Evolutionary conservation across 2,113 vertebrate species (phyloP), one percentile per base, ranked within the genome.

Genomic region (Pimephales promelas): DNA sequence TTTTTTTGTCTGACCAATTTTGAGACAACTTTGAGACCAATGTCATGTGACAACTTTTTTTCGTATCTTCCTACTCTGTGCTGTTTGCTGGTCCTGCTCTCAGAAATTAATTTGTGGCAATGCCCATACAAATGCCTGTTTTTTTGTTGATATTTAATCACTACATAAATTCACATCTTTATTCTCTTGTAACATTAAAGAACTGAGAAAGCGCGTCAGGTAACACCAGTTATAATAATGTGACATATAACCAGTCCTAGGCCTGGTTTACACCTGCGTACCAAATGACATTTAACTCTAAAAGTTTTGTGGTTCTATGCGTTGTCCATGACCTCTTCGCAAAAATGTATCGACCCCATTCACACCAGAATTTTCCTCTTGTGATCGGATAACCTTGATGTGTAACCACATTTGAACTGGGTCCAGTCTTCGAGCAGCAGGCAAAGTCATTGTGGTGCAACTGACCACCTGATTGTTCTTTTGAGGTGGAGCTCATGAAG

Each of bases 381-480:
- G 4, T 34, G 73, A 75, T n/a, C 6, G 16, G 45, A 74, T 74
- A 68, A 71, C 36, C 22, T 7, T 45, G 4, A 8, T 71, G 68
- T 71, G 1, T 26, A 45, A 24, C 36, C 4, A 1, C 66, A 24
- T 3, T 1, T 6, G 24, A 24, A 71, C 11, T 8, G 10, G 5
- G 10, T 40, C 10, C 66, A n/a, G 36, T 2, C n/a, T 11, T 16
- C 10, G 3, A 59, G 31, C 22, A 2, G 4, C 28, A 34, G 28
- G 31, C 20, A 14, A 52, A 24, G 71, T 66, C 43, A 13, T 36
- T 8, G 6, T 8, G 52, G 26, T 52, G 26, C 16, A 45, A 77
- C 5, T 75, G 64, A 49, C n/a, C 66, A 43, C 31, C 81, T 86
- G 74, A 87, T 89, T 90, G 89, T 85, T 83, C 82, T 87, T 34